Conservation (phyloP, 2,888 invertebrate species). For the Leucozona laternaria region DNA sequence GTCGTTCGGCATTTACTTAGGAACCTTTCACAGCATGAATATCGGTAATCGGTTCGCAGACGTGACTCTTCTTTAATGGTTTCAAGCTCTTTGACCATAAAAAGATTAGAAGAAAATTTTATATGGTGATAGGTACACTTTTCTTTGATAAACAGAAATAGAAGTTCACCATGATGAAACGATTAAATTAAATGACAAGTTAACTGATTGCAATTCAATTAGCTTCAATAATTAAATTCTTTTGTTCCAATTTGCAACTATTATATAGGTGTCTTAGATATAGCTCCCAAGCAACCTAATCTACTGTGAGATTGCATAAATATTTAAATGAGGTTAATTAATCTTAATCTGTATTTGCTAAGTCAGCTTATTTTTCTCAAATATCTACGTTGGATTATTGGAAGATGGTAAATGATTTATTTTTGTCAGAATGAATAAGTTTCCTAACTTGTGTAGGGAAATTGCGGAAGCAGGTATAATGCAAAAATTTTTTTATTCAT, state of each 20-base stretch:
- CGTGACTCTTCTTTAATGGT: conserved; percentile 9
- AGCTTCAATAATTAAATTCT: conserved; percentile 20
- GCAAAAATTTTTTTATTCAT: too few species aligned
- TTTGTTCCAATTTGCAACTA: conserved; percentile 28
- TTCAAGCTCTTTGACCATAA: conserved; percentile 31
- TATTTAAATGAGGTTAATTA: neutral
- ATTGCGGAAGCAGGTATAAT: too few species aligned
- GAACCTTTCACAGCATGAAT: conserved; percentile 49
- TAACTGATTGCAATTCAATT: conserved; percentile 26
- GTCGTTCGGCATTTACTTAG: conserved; percentile 52
- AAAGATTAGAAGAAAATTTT: conserved; percentile 13
- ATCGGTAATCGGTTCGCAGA: conserved; percentile 38
- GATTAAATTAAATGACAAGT: conserved; percentile 20
- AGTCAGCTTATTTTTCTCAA: too few species aligned
- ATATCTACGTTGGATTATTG: too few species aligned
- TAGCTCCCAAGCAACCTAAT: neutral
- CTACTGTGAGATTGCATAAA: neutral
- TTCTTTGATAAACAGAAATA: neutral
- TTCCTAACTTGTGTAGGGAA: too few species aligned
- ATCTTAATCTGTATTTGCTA: neutral
- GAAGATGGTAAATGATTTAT: too few species aligned
- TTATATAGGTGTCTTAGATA: neutral
- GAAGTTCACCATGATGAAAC: neutral
- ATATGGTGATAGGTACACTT: neutral
- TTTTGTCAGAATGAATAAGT: too few species aligned